Evolutionary conservation across 2,888 invertebrate species (phyloP), one percentile per base, ranked within the genome.

Genomic region (Spatulosminthurus flaviceps): DNA sequence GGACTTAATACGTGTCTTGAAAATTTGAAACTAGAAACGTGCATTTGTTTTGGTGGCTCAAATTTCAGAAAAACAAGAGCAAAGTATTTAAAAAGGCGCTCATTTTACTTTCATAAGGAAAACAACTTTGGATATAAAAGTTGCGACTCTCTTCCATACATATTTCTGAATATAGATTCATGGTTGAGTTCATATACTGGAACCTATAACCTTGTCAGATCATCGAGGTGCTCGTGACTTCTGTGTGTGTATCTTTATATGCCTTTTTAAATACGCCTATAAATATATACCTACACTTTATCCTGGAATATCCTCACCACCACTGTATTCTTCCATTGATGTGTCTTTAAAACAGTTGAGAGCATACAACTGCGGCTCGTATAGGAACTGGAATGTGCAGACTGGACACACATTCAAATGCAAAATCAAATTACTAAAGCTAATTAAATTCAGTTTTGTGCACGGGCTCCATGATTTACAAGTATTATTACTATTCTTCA

Each of bases 41-140:
- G 22, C 9, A 72, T 19, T 72, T 72, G 42, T 41, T 72, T 24
- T 43, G 26, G 28, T 16, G 67, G 26, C 43, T 72, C 42, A 42
- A 42, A 21, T n/a, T 41, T 72, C 71, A 13, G 28, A 67, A 29
- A 67, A 26, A 28, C 67, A 67, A 29, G 1, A 67, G 67, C 29
- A n/a, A n/a, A n/a, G n/a, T n/a, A n/a, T n/a, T n/a, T 5, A 67
- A 24, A 26, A 42, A n/a, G 28, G 9, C 22, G 42, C 71, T 72
- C 42, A 41, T 22, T 43, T 72, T 72, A 72, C 43, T 42, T 72
- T 42, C 43, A 21, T 41, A 13, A 70, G n/a, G 42, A 70, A 34
- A 22, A 70, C 34, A 34, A n/a, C 29, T 28, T 13, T n/a, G 16
- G 22, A 19, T 51, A 28, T 24, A 67, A 21, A 67, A 28, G 28